Conservation (phyloP, 2,797 vertebrate genomes). For the Cyclura pinguis region DNA sequence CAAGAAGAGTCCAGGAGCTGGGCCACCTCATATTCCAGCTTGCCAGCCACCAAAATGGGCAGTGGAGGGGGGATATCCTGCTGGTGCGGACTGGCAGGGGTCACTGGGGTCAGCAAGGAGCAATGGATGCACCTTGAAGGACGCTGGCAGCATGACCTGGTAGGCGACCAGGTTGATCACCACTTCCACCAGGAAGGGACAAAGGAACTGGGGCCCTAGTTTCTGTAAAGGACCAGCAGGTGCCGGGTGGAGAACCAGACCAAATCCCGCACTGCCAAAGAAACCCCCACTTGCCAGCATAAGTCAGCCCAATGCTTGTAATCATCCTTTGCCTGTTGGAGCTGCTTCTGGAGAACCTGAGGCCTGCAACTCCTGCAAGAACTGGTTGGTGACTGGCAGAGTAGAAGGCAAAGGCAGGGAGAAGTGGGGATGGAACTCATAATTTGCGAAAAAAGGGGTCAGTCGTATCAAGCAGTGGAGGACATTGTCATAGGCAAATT, state of each 20-base stretch:
- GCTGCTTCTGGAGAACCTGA: not conserved
- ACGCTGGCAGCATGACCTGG: too few relatives aligned
- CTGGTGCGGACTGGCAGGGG: too few relatives aligned
- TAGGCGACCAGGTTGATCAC: too few relatives aligned
- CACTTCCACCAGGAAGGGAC: too few relatives aligned
- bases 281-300: fast-evolving
- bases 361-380: not conserved
- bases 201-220: too few relatives aligned
- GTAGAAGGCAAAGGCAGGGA: not conserved
- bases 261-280: not conserved
- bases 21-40: too few relatives aligned
- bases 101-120: too few relatives aligned
- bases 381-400: not conserved
- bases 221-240: not conserved
- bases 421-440: not conserved
- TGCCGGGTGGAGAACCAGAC: not conserved
- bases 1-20: too few relatives aligned
- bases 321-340: not conserved
- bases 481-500: not conserved
- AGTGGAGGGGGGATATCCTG: too few relatives aligned
- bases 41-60: too few relatives aligned
- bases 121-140: too few relatives aligned
- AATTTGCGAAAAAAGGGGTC: not conserved
- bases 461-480: not conserved
- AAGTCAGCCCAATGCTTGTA: not conserved